Base-by-base conservation (phyloP, 1,140 invertebrate species). In the Paracyclopina nana region DNA sequence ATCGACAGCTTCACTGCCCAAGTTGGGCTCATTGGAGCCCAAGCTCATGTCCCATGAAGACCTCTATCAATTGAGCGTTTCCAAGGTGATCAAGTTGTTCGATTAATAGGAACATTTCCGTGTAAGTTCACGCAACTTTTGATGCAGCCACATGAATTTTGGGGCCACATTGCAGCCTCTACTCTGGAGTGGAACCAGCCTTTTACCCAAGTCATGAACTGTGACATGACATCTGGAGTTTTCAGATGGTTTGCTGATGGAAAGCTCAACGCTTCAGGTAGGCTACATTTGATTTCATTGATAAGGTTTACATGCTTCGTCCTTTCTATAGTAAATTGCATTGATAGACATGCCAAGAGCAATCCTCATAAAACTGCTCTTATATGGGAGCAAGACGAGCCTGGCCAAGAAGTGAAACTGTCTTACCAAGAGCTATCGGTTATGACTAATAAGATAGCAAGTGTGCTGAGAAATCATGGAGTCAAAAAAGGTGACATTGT, bases 321-420 rank as follows among this genome's bases (percentile, higher is more conserved):
- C 16, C n/a, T 12, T 53, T 16, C 52, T 60, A 3, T 57, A 71
- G 70, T 68, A 1, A 72, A 72, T 55, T 72, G 70, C 59, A 60
- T 73, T 28, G 70, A 72, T 54, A 62, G 71, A 27, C 69, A 72
- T 58, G 58, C 63, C 25, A 55, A 59, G 27, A 46, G 50, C 9
- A 50, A 62, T 51, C 66, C 67, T 4, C 60, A 71, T 46, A 53
- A 60, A 30, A 54, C 65, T 28, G 71, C 71, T 12, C 54, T 73
- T 4, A 68, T 73, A 49, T 72, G 68, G 65, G 71, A 73, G 55
- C 67, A 68, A 57, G 70, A 73, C 62, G 70, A 72, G 55, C 69
- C 70, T n/a, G 64, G 63, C 0, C 57, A 61, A 49, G 57, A 66
- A 25, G 61, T 67, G 56, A 58, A 57, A 43, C 58, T 70, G 18